Evolutionary conservation across 2,113 vertebrate genomes (phyloP), one percentile per base, ranked within the genome.

Genomic region (Echinops telfairi): DNA sequence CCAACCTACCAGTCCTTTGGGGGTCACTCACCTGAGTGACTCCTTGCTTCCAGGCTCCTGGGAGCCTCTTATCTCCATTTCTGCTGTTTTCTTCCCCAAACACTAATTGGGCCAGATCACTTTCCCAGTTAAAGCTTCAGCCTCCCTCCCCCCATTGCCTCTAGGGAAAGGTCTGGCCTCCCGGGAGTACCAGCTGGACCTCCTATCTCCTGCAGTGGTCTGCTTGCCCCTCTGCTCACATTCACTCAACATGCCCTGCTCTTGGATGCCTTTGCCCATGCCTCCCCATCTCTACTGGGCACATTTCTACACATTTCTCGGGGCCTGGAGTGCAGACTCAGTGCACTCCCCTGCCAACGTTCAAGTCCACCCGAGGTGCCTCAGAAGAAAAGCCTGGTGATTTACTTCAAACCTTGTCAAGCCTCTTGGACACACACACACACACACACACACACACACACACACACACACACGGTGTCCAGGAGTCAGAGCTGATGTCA

Each of bases 271-370:
- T 70, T 60, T 57, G 86, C 43, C 70, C 22, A 53, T 82, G 53
- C 62, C 40, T 87, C 80, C 58, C 27, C 22, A 3, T 68, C 79
- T 76, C 71, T 29, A 71, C 58, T 36, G 33, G 62, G 20, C 38
- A 80, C 80, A 64, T 85, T 89, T 33, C 40, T 89, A 27, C 7
- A 71, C 58, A 62, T 85, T 77, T 36, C 82, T 79, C 47, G 78
- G 83, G 78, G 47, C 22, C 5, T 8, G 7, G 71, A 22, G n/a
- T 36, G 7, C 71, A 19, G 20, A n/a, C 7, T 8, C 36, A 20
- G 33, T 22, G 36, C 71, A 71, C 15, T 68, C 66, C 29, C 4
- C 70, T 33, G 70, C 70, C 19, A 71, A 71, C 10, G 47, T 53
- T 11, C 68, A 27, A 71, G 16, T 53, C n/a, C 15, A 15, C 10